Percentiles rank a stretch among this genome's conserved stretches.
These are phyloP conservation scores for Darevskia mixta DNA, from an alignment of 2,797 vertebrate species.

Conservation along the genomic window DNA sequence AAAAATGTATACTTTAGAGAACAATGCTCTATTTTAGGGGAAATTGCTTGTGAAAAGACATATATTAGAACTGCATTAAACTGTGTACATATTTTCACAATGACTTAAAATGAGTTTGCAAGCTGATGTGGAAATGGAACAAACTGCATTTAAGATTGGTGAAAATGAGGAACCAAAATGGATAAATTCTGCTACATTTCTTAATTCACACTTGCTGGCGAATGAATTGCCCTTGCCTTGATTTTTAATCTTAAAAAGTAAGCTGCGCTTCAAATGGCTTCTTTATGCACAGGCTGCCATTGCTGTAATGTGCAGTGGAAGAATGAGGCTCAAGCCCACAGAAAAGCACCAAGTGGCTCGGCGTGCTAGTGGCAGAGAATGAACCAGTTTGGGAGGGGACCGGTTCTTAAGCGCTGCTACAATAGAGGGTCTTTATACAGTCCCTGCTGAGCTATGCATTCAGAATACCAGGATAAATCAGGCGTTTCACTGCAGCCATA, in stretches of 20 bases:
- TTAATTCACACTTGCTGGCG: not conserved
- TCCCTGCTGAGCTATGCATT: slow-evolving; percentile 38
- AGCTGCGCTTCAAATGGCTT: not conserved
- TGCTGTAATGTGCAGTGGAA: slow-evolving; percentile 6
- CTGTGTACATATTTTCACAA: no score
- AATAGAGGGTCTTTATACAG: slow-evolving; percentile 9
- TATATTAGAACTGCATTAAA: no score
- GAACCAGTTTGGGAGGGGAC: not conserved
- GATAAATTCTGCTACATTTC: no score
- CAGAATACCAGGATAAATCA: slow-evolving; percentile 58
- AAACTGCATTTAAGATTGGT: no score
- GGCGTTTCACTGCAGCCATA: slow-evolving; percentile 42
- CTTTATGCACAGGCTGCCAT: not conserved
- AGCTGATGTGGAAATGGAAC: no score
- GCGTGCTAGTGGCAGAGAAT: not conserved
- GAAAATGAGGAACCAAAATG: no score
- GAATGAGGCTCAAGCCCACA: not conserved
- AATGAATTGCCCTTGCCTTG: not conserved
- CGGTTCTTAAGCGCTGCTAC: slow-evolving; percentile 33
- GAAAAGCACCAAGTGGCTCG: not conserved
- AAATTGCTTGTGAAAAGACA: no score
- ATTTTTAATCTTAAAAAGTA: not conserved
- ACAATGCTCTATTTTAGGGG: no score
- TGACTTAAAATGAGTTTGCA: no score
- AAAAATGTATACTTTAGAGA: no score